A percentile compares a stretch with the other conserved stretches of the same genome.
phyloP scores from a whole-genome alignment of 2,888 invertebrate species.

The Caprella mutica region DNA sequence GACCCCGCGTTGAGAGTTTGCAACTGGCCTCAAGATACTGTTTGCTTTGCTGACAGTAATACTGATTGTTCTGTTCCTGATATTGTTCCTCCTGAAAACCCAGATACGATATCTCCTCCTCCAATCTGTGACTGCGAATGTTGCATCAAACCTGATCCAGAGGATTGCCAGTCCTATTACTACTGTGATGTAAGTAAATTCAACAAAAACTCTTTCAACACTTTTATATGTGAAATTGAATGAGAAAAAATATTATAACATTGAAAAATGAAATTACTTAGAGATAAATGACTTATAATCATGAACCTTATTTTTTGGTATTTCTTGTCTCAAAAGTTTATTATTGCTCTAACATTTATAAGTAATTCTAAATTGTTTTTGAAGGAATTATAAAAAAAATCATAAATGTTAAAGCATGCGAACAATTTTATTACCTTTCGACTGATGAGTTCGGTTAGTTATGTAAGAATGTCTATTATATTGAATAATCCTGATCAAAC shows the following conservation, averaged over 20 bases:
- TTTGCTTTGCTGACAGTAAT: conserved; percentile 15
- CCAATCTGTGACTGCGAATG: conserved; percentile 31
- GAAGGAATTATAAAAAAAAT: too few relatives aligned
- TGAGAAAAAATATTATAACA: background rate
- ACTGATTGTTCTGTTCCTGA: conserved; percentile 15
- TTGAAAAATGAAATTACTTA: background rate
- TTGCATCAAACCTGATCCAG: conserved; percentile 24
- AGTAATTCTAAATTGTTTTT: too few relatives aligned
- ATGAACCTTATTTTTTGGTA: background rate
- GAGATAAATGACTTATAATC: background rate
- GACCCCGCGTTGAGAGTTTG: conserved; percentile 26
- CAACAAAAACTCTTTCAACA: background rate
- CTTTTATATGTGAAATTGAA: background rate
- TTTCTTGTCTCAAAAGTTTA: too few relatives aligned
- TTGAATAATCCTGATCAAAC: too few relatives aligned
- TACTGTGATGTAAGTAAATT: conserved; percentile 22
- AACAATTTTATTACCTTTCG: too few relatives aligned
- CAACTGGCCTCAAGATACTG: conserved; percentile 32
- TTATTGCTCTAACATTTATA: too few relatives aligned
- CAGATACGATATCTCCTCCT: conserved; percentile 11
- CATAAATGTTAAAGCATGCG: too few relatives aligned
- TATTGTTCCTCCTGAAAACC: conserved; percentile 2
- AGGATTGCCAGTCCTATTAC: conserved; percentile 29
- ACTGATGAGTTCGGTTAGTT: too few relatives aligned
- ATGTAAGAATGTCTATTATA: too few relatives aligned